Base-by-base conservation (phyloP, 2,113 vertebrate genomes). In the Leptobrachium ailaonicum region DNA sequence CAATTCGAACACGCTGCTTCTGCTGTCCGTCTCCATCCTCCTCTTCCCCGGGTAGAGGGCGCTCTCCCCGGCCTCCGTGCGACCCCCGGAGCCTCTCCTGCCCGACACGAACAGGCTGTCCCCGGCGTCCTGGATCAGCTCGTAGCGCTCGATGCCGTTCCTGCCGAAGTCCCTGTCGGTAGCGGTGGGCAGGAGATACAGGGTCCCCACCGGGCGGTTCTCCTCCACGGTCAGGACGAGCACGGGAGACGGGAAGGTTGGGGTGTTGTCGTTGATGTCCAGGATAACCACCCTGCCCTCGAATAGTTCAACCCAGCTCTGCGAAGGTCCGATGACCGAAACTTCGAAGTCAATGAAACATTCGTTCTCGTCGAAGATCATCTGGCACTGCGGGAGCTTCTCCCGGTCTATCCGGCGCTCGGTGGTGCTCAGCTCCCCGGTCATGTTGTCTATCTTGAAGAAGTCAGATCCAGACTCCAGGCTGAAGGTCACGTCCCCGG, bases 361-460 rank as follows among this genome's bases (percentile, higher is more conserved):
- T 89, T 99, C 98, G 56, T 98, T 99, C 87, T 98, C 98, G 85
- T 99, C 98, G 91, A 98, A 98, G 84, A 99, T 98, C 97, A 98
- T 98, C 88, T 98, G 98, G 92, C 98, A 98, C 95, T 98, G 98
- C 88, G 96, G 96, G 84, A 98, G 88, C 91, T 98, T 99, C 83
- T 99, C 98, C 9, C 98, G 95, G 95, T 98, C 98, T 85, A 98
- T 96, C 87, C 98, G 95, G 85, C 96, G 90, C 90, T 98, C 96
- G 53, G 96, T 98, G 70, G 98, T 99, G 91, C 95, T 96, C 87
- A 99, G 93, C 89, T 98, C 97, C 75, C 98, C 98, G 66, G 98
- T 98, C 66, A 98, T 96, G 92, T 98, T 98, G 92, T 99, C 98
- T 88, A 99, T 99, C 89, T 98, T 98, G 83, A 99, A 95, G 87